Evolutionary conservation across 2,888 invertebrate species (phyloP).

Genomic region (Macrosoma leucophasiata): DNA sequence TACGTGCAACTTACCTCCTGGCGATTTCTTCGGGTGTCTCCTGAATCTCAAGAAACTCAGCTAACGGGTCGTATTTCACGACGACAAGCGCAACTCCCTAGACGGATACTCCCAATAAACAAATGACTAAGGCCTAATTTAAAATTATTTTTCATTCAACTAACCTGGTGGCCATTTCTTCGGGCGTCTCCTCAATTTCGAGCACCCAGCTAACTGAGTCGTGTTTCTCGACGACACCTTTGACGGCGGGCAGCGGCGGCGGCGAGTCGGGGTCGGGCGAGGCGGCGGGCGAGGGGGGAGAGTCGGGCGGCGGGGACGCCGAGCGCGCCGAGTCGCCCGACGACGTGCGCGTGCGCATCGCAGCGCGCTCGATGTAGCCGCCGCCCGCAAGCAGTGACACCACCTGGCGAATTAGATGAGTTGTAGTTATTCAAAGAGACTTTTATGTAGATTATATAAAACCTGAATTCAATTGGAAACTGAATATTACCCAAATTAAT

Average conservation of each 20-base stretch:
- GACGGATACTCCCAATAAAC: too few relatives aligned
- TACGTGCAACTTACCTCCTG: too few relatives aligned
- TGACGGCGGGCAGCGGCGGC: conserved; percentile 84
- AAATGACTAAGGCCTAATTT: too few relatives aligned
- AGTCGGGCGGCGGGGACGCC: conserved; percentile 55
- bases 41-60: too few relatives aligned
- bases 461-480: too few relatives aligned
- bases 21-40: too few relatives aligned
- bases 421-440: too few relatives aligned
- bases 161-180: conserved; percentile 80
- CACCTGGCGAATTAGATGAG: conserved; percentile 73
- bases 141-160: too few relatives aligned
- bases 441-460: too few relatives aligned
- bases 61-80: too few relatives aligned
- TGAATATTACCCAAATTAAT: too few relatives aligned
- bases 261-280: conserved; percentile 72
- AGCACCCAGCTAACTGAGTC: conserved; percentile 92
- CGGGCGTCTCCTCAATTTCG: conserved; percentile 85
- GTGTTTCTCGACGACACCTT: conserved; percentile 88
- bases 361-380: conserved; percentile 56
- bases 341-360: conserved; percentile 57
- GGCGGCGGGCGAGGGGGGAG: conserved; percentile 53
- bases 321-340: conserved; percentile 60
- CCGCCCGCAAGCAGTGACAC: conserved; percentile 62
- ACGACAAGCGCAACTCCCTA: too few relatives aligned